Evolutionary conservation across 2,888 invertebrate genomes (phyloP).

Genomic region (Azorinus chamasolen): DNA sequence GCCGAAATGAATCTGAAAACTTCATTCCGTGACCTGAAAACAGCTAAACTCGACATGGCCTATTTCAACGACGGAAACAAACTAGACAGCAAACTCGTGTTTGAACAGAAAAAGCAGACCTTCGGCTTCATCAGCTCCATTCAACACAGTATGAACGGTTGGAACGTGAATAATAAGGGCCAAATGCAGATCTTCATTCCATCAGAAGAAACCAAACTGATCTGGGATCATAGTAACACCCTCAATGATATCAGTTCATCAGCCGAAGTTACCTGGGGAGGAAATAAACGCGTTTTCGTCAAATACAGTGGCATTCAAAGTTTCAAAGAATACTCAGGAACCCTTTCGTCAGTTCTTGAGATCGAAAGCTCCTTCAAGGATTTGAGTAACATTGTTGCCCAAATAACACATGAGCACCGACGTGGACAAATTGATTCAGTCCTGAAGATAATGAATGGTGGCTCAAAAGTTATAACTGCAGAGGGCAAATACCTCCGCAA

Average conservation of each 20-base stretch:
- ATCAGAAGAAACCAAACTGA: constrained; percentile 47
- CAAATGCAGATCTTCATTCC: constrained; percentile 66
- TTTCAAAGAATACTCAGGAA: constrained; percentile 44
- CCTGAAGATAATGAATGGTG: constrained; percentile 42
- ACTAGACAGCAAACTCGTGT: constrained; percentile 35
- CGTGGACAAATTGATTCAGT: constrained; percentile 59
- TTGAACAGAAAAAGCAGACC: constrained; percentile 53
- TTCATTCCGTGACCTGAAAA: constrained; percentile 42
- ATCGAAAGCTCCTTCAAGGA: constrained; percentile 62
- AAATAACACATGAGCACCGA: constrained; percentile 66
- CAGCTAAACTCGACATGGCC: constrained; percentile 42
- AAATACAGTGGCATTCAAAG: constrained; percentile 61
- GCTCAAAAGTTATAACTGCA: constrained; percentile 45
- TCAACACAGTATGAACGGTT: constrained; percentile 54
- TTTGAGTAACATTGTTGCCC: constrained; percentile 57
- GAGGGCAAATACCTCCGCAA: constrained; percentile 55
- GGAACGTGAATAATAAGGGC: constrained; percentile 68
- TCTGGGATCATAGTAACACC: constrained; percentile 72
- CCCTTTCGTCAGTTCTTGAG: constrained; percentile 52
- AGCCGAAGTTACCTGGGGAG: constrained; percentile 58
- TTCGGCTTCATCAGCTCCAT: constrained; percentile 63
- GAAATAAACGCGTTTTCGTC: constrained; percentile 44
- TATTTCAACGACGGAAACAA: constrained; percentile 60
- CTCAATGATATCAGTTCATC: constrained; percentile 52
- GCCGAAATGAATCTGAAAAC: constrained; percentile 69